Base-by-base conservation (phyloP, 2,113 vertebrate genomes). In the Kryptolebias marmoratus region DNA sequence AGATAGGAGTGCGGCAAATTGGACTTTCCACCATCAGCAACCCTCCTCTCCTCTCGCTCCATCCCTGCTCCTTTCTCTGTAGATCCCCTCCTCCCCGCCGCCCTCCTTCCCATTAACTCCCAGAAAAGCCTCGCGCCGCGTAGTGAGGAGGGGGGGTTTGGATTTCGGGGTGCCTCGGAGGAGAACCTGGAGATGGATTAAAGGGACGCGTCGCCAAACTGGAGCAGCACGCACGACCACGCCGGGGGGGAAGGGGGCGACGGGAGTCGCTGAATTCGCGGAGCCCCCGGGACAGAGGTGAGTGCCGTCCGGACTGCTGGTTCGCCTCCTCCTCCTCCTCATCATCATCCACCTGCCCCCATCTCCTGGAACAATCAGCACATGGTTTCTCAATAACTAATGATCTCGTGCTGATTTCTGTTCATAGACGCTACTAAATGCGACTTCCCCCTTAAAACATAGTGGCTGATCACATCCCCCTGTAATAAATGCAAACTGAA, bases 251-350 rank as follows among this genome's bases (percentile, higher is more conserved):
- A 80, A 88, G 89, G 89, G 91, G 90, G 75, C 86, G 91, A 80
- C 79, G 91, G 85, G 91, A 91, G 82, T 93, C 91, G 85, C 87
- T 90, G 75, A 93, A 92, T 91, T 91, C 89, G 4, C 90, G 91
- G 76, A 92, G 87, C 87, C 90, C 89, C 71, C 91, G 91, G 86
- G 91, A 93, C 82, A 91, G 91, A 90, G 91, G 91, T 93, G 88
- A 91, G 91, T 87, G 62, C 30, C 48, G 64, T 62, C 81, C 63
- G 65, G 64, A 65, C 81, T 56, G 68, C 44, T 49, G 44, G 28
- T 12, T 50, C 57, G 45, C 64, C 28, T 6, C 42, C 27, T 16
- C 57, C 32, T 14, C 57, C 8, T 11, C n/a, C 9, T 30, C 16
- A 16, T 42, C 32, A 50, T 50, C 4, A 15, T 58, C 27, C 65